These are phyloP conservation scores for Cryptus armator DNA, from an alignment of 2,888 invertebrate genomes.

Conservation along the genomic window DNA sequence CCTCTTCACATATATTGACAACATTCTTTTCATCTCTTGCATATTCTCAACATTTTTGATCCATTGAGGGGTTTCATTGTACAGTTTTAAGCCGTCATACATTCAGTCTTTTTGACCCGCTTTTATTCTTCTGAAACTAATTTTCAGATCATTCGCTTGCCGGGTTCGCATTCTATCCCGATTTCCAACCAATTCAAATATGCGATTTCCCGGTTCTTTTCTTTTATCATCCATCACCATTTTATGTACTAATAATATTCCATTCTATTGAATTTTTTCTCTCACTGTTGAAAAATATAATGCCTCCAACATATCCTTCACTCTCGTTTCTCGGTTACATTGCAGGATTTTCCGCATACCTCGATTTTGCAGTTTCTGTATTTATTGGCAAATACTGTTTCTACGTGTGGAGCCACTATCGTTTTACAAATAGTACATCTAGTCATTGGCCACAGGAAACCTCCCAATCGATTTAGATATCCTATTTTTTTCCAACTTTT, in stretches of 20 bases:
- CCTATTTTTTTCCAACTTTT: neutral
- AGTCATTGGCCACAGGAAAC: neutral
- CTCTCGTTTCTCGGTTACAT: constrained; percentile 18
- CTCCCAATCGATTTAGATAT: neutral
- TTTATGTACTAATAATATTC: neutral
- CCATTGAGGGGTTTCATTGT: neutral
- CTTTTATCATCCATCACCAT: neutral
- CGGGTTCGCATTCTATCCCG: neutral
- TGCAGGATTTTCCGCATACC: constrained; percentile 22
- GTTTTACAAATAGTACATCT: constrained; percentile 1
- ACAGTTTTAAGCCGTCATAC: neutral
- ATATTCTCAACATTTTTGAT: neutral
- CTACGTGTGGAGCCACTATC: constrained; percentile 38
- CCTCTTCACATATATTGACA: neutral
- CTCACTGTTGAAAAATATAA: constrained; percentile 13
- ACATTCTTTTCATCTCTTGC: neutral
- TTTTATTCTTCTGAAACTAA: neutral
- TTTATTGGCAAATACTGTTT: too few relatives aligned
- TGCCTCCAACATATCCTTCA: constrained; percentile 30
- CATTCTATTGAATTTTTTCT: constrained; percentile 16
- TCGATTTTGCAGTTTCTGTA: constrained; percentile 34
- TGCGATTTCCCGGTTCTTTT: neutral
- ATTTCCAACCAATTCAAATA: neutral
- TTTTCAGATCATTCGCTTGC: neutral
- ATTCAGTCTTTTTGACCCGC: neutral